A percentile compares a stretch with the other conserved stretches of the same genome.
These are phyloP conservation scores for Salvelinus fontinalis DNA, from an alignment of 2,113 vertebrate genomes.

Conservation along the genomic window DNA sequence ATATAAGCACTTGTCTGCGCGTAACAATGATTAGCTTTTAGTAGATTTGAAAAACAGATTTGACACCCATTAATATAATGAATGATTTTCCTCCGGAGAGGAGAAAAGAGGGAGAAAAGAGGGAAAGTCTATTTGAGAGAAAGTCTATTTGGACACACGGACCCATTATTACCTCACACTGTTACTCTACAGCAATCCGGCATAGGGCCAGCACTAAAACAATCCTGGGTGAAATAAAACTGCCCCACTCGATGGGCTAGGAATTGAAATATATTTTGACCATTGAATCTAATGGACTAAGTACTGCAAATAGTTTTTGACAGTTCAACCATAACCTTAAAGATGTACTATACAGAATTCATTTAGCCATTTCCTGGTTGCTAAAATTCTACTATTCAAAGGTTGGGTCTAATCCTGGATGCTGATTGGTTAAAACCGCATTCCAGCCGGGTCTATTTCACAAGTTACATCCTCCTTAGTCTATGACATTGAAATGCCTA, in stretches of 20 bases:
- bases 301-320: too few species aligned
- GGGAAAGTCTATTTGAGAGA: conserved; percentile 82
- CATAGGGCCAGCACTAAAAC: conserved; percentile 21
- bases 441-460: too few species aligned
- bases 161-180: conserved; percentile 78
- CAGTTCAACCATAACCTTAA: too few species aligned
- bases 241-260: neutral
- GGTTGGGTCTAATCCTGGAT: too few species aligned
- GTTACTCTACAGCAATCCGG: conserved; percentile 50
- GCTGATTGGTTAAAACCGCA: too few species aligned
- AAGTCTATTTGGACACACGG: conserved; percentile 82
- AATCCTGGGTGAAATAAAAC: conserved; percentile 27
- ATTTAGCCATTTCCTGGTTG: too few species aligned
- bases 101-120: conserved; percentile 38
- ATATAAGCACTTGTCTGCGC: conserved; percentile 85
- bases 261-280: too few species aligned
- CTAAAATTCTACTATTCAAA: too few species aligned
- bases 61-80: conserved; percentile 95
- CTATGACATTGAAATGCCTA: too few species aligned
- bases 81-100: conserved; percentile 77
- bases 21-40: conserved; percentile 96
- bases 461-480: too few species aligned
- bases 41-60: conserved; percentile 91
- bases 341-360: too few species aligned
- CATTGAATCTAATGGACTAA: too few species aligned